Evolutionary conservation across 1,140 invertebrate genomes (phyloP).

Genomic region (Copidosoma floridanum): DNA sequence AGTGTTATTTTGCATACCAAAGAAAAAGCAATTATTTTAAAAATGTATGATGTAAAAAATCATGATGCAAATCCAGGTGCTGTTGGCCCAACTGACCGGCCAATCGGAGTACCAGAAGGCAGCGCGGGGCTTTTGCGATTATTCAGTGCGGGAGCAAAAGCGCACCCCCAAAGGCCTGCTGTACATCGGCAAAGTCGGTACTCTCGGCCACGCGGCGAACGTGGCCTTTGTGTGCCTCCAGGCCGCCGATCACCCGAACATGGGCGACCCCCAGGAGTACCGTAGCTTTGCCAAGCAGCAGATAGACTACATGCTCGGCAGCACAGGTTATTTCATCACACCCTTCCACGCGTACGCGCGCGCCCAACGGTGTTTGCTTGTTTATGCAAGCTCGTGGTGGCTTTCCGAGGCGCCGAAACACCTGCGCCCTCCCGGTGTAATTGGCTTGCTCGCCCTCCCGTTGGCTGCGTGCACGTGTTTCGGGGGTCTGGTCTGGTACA

Average conservation of each 20-base stretch:
- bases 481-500: too few relatives aligned
- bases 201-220: constrained; percentile 61
- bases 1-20: too few relatives aligned
- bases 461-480: too few relatives aligned
- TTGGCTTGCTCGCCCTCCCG: too few relatives aligned
- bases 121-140: constrained; percentile 58
- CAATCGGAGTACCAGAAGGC: constrained; percentile 53
- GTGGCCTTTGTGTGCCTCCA: constrained; percentile 61
- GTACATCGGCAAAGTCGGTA: constrained; percentile 61
- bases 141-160: constrained; percentile 51
- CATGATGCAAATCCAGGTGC: constrained; percentile 52
- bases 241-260: constrained; percentile 52
- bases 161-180: constrained; percentile 60
- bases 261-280: constrained; percentile 48
- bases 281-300: constrained; percentile 62
- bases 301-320: constrained; percentile 65
- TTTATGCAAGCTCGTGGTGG: too few relatives aligned
- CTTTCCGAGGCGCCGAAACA: too few relatives aligned
- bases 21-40: too few relatives aligned
- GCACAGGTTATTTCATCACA: constrained; percentile 38
- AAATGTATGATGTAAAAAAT: too few relatives aligned
- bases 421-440: too few relatives aligned
- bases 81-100: constrained; percentile 56
- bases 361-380: too few relatives aligned
- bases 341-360: too few relatives aligned